Evolutionary conservation across 53 echinoderm and acorn worm species (phyloP).

Genomic region (Temnopleurus reevesii): DNA sequence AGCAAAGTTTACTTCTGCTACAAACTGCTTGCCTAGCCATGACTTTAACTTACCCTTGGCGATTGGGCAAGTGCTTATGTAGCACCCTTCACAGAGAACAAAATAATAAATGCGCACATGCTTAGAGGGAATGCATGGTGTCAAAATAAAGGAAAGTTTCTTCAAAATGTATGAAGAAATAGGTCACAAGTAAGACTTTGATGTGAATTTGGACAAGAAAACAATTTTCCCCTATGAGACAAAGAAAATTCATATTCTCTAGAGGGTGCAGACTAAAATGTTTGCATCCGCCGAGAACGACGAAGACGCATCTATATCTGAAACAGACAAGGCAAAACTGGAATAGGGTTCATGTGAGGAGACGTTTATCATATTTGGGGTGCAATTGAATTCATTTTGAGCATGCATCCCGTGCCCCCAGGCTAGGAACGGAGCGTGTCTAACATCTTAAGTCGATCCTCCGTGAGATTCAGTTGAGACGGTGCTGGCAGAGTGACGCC

Average conservation of each 20-base stretch:
- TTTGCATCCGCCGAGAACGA: not conserved
- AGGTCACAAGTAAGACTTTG: too few relatives aligned
- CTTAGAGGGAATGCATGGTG: too few relatives aligned
- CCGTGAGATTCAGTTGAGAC: not conserved
- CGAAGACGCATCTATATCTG: not conserved
- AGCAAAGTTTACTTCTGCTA: too few relatives aligned
- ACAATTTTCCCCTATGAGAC: not conserved
- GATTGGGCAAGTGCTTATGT: too few relatives aligned
- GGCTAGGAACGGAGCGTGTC: conserved; percentile 12
- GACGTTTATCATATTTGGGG: conserved; percentile 26
- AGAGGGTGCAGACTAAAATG: not conserved
- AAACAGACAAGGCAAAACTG: not conserved
- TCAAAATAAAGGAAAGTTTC: too few relatives aligned
- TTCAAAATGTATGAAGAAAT: too few relatives aligned
- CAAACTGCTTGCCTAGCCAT: too few relatives aligned
- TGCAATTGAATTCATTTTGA: conserved; percentile 49
- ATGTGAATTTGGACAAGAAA: conserved; percentile 1
- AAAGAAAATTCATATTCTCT: not conserved
- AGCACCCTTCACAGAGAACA: too few relatives aligned
- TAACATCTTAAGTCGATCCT: conserved; percentile 36
- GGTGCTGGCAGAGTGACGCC: conserved; percentile 30
- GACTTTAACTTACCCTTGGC: too few relatives aligned
- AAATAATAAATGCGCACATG: too few relatives aligned
- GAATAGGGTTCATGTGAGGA: not conserved
- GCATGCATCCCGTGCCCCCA: conserved; percentile 29